Evolutionary conservation across 2,888 invertebrate genomes (phyloP).

Genomic region (Acronicta psi): DNA sequence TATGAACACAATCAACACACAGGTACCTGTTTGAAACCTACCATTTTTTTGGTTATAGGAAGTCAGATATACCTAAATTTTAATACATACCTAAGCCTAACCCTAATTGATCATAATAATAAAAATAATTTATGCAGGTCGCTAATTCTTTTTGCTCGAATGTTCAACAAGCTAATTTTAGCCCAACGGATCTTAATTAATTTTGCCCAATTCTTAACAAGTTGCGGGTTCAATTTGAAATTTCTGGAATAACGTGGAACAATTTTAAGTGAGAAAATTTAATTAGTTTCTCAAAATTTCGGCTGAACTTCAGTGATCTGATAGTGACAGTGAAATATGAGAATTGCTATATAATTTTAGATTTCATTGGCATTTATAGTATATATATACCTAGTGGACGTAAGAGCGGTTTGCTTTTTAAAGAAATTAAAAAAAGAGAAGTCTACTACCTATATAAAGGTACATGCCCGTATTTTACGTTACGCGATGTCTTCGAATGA

Average conservation of each 20-base stretch:
- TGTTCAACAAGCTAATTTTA: conserved; percentile 35
- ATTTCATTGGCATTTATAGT: too few relatives aligned
- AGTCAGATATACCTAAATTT: too few relatives aligned
- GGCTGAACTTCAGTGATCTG: conserved; percentile 26
- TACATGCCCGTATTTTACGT: too few relatives aligned
- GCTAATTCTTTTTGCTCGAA: conserved; percentile 16
- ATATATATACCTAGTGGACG: too few relatives aligned
- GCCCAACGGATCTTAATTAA: conserved; percentile 42
- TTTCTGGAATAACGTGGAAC: conserved; percentile 48
- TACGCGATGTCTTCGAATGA: too few relatives aligned
- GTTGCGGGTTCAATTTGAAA: conserved; percentile 48
- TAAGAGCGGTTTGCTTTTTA: too few relatives aligned
- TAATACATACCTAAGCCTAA: too few relatives aligned
- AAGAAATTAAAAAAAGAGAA: too few relatives aligned
- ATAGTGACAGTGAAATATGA: conserved; percentile 14
- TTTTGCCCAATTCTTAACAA: conserved; percentile 47
- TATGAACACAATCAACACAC: too few relatives aligned
- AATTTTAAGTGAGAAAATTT: conserved; percentile 43
- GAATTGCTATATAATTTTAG: conserved; percentile 3
- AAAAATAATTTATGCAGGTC: conserved; percentile 7
- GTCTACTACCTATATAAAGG: too few relatives aligned
- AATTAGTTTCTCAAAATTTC: conserved; percentile 47
- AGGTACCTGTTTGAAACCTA: too few relatives aligned
- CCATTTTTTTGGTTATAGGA: too few relatives aligned
- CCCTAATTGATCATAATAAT: background rate